Evolutionary conservation across 2,888 invertebrate genomes (phyloP), one percentile per base, ranked within the genome.

Genomic region (Monoplex corrugatus): DNA sequence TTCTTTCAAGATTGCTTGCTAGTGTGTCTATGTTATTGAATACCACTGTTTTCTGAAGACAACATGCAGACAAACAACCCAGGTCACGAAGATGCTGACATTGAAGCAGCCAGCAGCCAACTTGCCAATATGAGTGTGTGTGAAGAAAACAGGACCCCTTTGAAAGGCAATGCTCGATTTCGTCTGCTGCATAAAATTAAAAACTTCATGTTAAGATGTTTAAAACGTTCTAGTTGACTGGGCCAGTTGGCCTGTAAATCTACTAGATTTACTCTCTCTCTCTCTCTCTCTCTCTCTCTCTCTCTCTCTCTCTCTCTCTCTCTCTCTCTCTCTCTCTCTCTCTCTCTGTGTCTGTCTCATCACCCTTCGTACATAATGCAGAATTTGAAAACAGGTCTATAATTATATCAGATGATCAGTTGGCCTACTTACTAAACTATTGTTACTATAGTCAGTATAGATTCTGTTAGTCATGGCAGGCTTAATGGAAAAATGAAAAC

Each of bases 101-200:
- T 87, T n/a, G 87, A 82, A 35, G 13, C 45, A 28, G 82, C 87
- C 8, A 82, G 87, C 83, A 83, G 68, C 1, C 83, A 68, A 63
- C 68, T 88, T 63, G 83, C 88, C 32, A 83, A 88, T 35, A 23
- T 88, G 43, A 88, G 83, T 83, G 63, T 88, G n/a, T 68, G 72
- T 16, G 82, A 88, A 43, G 50, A 6, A 5, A n/a, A 45, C 35
- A 44, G 82, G 40, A 87, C 82, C 35, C 87, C 88, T 38, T 45
- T 88, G 28, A 35, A 83, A 72, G 88, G 88, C 83, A 57, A 38
- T n/a, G 72, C 43, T 28, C 28, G 5, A 8, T 23, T 28, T 43
- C 80, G 28, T n/a, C 8, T 23, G 10, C 72, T n/a, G n/a, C n/a
- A n/a, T n/a, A n/a, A n/a, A 72, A 72, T n/a, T 72, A 10, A 28